phyloP scores from a whole-genome alignment of 2,888 invertebrate genomes.

The Galerucella nymphaeae region DNA sequence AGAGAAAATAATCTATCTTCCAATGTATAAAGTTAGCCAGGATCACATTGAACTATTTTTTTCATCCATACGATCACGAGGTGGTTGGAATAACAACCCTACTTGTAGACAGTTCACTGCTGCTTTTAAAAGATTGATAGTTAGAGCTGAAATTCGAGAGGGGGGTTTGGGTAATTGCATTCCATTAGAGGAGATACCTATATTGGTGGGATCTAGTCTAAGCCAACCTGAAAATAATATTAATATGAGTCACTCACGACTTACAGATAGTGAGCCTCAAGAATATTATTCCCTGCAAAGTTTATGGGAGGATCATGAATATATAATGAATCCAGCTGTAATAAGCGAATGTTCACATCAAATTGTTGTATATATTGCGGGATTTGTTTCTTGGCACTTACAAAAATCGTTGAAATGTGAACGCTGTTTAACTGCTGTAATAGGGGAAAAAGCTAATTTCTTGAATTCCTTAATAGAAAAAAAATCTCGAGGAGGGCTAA shows the following conservation, averaged over 20 bases:
- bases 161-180: background rate
- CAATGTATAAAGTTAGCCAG: conserved; percentile 4
- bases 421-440: background rate
- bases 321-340: conserved; percentile 11
- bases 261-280: conserved; percentile 2
- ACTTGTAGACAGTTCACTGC: background rate
- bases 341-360: conserved; percentile 1
- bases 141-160: background rate
- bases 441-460: background rate
- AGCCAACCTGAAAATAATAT: background rate
- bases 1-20: conserved; percentile 1
- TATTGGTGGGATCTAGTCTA: background rate
- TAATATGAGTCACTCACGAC: background rate
- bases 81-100: no score
- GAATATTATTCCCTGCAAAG: conserved; percentile 6
- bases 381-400: background rate
- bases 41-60: background rate
- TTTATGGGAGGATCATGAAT: conserved; percentile 12
- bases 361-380: background rate
- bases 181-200: background rate
- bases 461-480: background rate
- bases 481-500: background rate
- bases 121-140: background rate
- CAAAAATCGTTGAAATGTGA: background rate
- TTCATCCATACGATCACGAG: no score